phyloP scores from a whole-genome alignment of 1,140 invertebrate species.

The Macrosteles quadrilineatus region DNA sequence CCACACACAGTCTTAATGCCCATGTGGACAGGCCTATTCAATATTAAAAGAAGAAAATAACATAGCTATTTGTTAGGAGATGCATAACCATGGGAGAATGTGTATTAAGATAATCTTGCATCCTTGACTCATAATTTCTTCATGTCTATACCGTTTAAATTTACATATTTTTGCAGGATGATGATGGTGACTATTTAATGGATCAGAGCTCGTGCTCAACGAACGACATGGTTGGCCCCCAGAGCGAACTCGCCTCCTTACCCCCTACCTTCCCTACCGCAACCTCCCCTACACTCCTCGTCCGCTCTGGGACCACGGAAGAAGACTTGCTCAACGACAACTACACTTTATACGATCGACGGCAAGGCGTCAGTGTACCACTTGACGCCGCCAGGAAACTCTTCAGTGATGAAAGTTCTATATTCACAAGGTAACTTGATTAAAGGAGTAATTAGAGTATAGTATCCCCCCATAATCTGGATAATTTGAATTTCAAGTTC shows the following conservation, averaged over 20 bases:
- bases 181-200: constrained; percentile 9
- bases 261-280: background rate
- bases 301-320: background rate
- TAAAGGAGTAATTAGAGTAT: no score
- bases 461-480: no score
- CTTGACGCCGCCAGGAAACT: constrained; percentile 31
- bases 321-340: constrained; percentile 18
- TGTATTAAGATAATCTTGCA: no score
- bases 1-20: no score
- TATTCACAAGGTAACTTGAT: constrained; percentile 35
- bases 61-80: no score
- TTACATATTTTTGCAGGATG: constrained; percentile 12
- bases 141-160: background rate
- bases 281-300: background rate
- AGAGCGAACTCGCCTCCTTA: constrained; percentile 11
- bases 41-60: no score
- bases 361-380: background rate
- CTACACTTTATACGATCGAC: background rate
- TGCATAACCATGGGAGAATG: no score
- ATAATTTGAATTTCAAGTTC: no score
- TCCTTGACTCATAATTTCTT: no score
- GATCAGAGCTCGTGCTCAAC: background rate
- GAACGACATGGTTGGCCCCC: constrained; percentile 12
- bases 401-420: constrained; percentile 35
- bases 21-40: no score